Conservation (phyloP, 2,888 invertebrate genomes). For the Philhelius pedissequus region DNA sequence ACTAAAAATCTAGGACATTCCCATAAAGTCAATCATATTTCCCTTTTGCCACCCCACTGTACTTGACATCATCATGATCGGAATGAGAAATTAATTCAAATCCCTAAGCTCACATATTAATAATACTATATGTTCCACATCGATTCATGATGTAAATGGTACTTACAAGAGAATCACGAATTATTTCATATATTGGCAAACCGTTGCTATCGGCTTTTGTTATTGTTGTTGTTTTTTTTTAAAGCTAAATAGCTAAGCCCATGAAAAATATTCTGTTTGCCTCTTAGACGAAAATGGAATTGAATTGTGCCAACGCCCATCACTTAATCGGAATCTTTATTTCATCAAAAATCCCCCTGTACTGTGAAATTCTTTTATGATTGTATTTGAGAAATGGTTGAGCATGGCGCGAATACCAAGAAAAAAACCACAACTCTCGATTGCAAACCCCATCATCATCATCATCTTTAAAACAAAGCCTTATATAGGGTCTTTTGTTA, state of each 20-base stretch:
- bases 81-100: background rate
- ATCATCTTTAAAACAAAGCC: background rate
- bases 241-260: background rate
- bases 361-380: slow-evolving; percentile 5
- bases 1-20: background rate
- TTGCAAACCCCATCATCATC: background rate
- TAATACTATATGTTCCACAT: background rate
- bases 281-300: background rate
- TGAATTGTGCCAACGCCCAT: slow-evolving; percentile 27
- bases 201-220: background rate
- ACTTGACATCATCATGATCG: background rate
- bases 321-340: slow-evolving; percentile 33
- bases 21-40: background rate
- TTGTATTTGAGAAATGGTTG: background rate
- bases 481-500: background rate
- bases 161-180: background rate
- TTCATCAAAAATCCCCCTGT: slow-evolving; percentile 50
- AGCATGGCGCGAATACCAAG: background rate
- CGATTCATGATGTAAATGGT: slow-evolving; percentile 12
- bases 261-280: background rate
- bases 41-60: background rate
- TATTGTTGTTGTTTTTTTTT: background rate
- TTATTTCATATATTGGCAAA: background rate
- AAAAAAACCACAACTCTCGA: background rate
- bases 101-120: background rate